A percentile compares a stretch with the other conserved stretches of the same genome.
These are phyloP conservation scores for Rhinichthys klamathensis DNA, from an alignment of 2,113 vertebrate species.

Conservation along the genomic window DNA sequence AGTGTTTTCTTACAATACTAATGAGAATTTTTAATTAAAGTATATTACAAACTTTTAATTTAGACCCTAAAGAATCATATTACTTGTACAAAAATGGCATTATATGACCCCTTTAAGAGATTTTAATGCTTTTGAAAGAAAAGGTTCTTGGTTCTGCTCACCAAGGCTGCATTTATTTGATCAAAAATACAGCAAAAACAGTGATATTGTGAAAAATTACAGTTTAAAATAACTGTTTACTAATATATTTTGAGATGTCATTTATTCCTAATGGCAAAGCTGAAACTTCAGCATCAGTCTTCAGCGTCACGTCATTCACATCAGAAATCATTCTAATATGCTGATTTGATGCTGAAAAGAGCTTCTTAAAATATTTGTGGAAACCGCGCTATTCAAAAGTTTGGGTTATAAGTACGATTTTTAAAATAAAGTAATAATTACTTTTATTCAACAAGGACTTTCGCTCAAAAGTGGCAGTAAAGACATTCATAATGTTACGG, in stretches of 20 bases:
- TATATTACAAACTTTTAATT: no score
- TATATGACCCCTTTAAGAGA: fast-evolving
- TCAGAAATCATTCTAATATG: neutral
- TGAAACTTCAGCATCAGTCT: neutral
- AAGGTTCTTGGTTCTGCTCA: no score
- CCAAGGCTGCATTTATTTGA: neutral
- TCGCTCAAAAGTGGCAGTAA: neutral
- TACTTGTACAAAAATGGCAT: no score
- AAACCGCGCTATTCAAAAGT: no score
- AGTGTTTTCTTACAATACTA: no score
- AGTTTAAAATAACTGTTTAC: neutral
- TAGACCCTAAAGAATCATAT: no score
- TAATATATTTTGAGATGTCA: neutral
- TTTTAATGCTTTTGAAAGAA: neutral
- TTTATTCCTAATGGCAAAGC: neutral
- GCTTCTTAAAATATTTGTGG: neutral
- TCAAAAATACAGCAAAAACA: neutral
- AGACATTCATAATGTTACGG: neutral
- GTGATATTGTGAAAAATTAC: neutral
- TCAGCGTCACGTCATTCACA: neutral
- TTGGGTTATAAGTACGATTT: no score
- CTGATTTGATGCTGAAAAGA: neutral
- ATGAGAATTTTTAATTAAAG: no score
- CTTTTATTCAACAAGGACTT: neutral
- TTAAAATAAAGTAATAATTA: no score